A percentile compares a stretch with the other conserved stretches of the same genome.
These are phyloP conservation scores for Sycophila sp. DNA, from an alignment of 1,140 invertebrate genomes.

Conservation along the genomic window DNA sequence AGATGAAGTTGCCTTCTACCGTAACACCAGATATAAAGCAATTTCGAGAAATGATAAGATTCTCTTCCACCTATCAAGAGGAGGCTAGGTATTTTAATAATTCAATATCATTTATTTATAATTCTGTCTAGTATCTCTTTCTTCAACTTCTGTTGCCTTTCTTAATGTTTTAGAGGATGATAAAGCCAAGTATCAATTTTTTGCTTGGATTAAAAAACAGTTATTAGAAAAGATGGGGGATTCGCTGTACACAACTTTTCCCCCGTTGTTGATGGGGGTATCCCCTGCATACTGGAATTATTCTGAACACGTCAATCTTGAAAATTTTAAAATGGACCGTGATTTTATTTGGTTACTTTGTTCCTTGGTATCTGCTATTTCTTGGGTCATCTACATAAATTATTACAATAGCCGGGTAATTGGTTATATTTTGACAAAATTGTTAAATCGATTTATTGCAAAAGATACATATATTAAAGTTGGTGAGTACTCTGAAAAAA, in stretches of 20 bases:
- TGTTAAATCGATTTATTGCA: constrained; percentile 89
- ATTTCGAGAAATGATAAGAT: neutral
- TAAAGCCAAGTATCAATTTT: no score
- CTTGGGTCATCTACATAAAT: constrained; percentile 93
- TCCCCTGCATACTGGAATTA: constrained; percentile 60
- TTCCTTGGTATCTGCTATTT: constrained; percentile 81
- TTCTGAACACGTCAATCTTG: constrained; percentile 68
- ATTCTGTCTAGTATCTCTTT: no score
- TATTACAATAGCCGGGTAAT: constrained; percentile 95
- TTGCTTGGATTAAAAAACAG: no score
- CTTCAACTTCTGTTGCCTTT: no score
- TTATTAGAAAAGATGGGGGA: constrained; percentile 50
- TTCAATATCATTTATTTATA: no score
- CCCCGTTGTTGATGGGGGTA: constrained; percentile 54
- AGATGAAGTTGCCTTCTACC: neutral
- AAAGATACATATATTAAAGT: constrained; percentile 89
- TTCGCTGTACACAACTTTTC: constrained; percentile 49
- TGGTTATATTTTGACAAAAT: constrained; percentile 88
- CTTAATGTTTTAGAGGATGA: no score
- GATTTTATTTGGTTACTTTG: constrained; percentile 85
- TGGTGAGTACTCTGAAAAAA: constrained; percentile 71
- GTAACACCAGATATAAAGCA: neutral
- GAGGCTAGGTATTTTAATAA: neutral
- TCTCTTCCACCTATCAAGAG: neutral
- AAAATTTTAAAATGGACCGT: constrained; percentile 82